Percentiles rank a stretch among this genome's conserved stretches.
Conservation (phyloP, 2,113 vertebrate species). For the Talpa occidentalis region DNA sequence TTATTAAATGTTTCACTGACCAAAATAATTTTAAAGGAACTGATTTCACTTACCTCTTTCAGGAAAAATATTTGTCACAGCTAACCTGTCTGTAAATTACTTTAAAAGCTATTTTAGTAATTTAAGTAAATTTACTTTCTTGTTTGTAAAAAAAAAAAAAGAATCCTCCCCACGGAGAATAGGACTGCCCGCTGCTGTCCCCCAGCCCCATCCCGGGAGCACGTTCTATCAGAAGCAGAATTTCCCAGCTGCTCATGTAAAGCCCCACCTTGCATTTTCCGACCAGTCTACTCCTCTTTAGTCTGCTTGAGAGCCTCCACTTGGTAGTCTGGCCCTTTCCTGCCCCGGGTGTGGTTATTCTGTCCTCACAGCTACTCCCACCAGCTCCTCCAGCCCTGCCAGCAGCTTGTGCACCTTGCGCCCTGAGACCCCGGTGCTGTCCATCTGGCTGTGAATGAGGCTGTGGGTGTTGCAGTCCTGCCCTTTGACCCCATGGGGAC, state of each 20-base stretch:
- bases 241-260: not conserved
- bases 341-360: not conserved
- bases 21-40: too few species aligned
- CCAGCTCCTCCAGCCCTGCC: not conserved
- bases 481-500: not conserved
- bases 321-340: not conserved
- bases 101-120: too few species aligned
- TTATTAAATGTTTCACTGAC: too few species aligned
- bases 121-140: too few species aligned
- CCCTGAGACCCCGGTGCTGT: not conserved
- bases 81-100: too few species aligned
- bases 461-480: not conserved
- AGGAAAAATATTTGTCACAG: too few species aligned
- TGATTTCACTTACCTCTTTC: too few species aligned
- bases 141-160: too few species aligned
- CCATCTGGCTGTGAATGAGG: not conserved
- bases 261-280: not conserved
- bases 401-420: not conserved
- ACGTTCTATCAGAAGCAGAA: not conserved
- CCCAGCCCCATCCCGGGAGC: rapidly evolving
- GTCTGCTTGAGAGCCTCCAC: not conserved
- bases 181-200: not conserved
- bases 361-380: not conserved
- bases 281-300: not conserved
- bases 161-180: too few species aligned